These are phyloP conservation scores for Trichechus manatus DNA, from an alignment of 2,113 vertebrate species.

Conservation along the genomic window DNA sequence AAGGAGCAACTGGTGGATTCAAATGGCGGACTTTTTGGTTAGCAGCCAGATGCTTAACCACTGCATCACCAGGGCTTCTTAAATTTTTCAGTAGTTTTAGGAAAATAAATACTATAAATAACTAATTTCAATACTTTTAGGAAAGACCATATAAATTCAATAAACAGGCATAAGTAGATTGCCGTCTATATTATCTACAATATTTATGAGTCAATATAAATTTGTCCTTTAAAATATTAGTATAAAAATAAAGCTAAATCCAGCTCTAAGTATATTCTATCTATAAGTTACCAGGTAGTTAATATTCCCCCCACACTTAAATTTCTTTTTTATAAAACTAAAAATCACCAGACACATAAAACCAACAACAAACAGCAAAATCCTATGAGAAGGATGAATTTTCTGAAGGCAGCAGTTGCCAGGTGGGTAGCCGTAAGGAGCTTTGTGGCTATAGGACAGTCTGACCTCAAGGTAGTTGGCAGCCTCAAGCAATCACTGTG, in stretches of 20 bases:
- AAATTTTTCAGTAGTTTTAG: neutral
- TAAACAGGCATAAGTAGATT: neutral
- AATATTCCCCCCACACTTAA: neutral
- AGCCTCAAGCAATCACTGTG: neutral
- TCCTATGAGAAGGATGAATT: neutral
- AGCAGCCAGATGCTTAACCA: too few species aligned
- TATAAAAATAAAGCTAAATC: conserved; percentile 4
- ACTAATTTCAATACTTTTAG: neutral
- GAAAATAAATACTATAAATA: neutral
- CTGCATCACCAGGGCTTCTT: too few species aligned
- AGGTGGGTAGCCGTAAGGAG: neutral
- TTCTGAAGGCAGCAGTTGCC: neutral
- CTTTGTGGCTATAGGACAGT: neutral
- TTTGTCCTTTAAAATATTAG: conserved; percentile 13
- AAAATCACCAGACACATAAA: neutral
- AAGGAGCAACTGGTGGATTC: too few species aligned
- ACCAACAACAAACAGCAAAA: neutral
- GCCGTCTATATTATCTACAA: neutral
- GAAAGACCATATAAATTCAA: neutral
- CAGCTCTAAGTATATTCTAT: neutral
- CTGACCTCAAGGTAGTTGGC: neutral
- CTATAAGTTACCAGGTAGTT: neutral
- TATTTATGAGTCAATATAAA: neutral
- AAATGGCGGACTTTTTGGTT: too few species aligned
- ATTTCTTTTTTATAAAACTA: conserved; percentile 29